Evolutionary conservation across 2,797 vertebrate species (phyloP), one percentile per base, ranked within the genome.

Genomic region (Cyprinodon diabolis): DNA sequence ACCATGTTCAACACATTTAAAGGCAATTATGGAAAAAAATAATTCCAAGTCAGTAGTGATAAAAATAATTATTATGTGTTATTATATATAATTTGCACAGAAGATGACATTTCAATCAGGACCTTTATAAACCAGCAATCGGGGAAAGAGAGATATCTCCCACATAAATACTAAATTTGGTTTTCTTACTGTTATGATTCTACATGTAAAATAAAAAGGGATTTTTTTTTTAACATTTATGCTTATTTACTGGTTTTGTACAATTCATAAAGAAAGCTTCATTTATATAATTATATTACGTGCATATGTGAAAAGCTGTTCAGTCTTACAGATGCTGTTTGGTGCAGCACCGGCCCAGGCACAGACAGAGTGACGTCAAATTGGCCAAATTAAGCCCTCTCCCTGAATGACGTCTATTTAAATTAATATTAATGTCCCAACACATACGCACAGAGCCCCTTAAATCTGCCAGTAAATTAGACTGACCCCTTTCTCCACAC

Each of bases 121-220:
- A 82, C 71, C 89, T 92, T 87, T 92, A 91, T 91, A 89, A 75
- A 62, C 35, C 52, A 69, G 48, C 23, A 57, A 68, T 52, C 17
- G 68, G 86, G 71, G 79, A 76, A 51, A 88, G 77, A 52, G 25
- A 48, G 19, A 69, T 72, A 75, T 79, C 60, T 85, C 17, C 71
- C 70, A 63, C 51, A n/a, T 35, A 37, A 13, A 9, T 68, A 56
- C 23, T 35, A 75, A 57, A 76, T 71, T 71, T 45, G 65, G 71
- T 76, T 69, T 69, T 71, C 73, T 79, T 74, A 58, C 62, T 30
- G 25, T 30, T 30, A 30, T 30, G 25, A 30, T 30, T 30, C 25
- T 30, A 30, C 47, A 48, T 68, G 48, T 74, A 15, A 76, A 37
- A 11, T 19, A 37, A 51, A 51, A 57, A 13, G 21, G 69, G 70